Conservation (phyloP, 2,113 vertebrate species). For the Lophura nycthemera region DNA sequence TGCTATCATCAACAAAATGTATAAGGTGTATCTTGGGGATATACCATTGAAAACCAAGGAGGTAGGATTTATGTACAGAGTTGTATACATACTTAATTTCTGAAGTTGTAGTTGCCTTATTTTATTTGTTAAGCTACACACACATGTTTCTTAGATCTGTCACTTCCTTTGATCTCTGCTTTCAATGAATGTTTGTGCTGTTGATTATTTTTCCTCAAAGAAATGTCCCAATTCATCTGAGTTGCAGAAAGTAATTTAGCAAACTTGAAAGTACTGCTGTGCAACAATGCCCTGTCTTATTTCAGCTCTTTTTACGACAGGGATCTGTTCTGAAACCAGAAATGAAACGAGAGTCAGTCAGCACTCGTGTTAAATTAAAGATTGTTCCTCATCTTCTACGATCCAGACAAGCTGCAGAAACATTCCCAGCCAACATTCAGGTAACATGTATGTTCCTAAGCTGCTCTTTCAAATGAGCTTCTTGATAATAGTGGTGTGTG, state of each 20-base stretch:
- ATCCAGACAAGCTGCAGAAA: slow-evolving; percentile 94
- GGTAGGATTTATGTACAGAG: slow-evolving; percentile 76
- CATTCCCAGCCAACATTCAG: slow-evolving; percentile 97
- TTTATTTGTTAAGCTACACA: neutral
- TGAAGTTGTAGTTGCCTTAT: neutral
- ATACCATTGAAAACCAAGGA: slow-evolving; percentile 97
- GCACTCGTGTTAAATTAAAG: slow-evolving; percentile 97
- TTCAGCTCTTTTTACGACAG: slow-evolving; percentile 72
- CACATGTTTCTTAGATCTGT: neutral
- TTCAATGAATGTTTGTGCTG: neutral
- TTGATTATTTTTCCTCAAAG: neutral
- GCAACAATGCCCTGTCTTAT: neutral
- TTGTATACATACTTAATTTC: neutral
- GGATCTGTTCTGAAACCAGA: slow-evolving; percentile 91
- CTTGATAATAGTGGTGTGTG: neutral
- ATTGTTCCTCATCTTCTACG: slow-evolving; percentile 96
- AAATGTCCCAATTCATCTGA: neutral
- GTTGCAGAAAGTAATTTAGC: neutral
- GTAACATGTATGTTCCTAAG: slow-evolving; percentile 65
- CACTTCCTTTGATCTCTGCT: neutral
- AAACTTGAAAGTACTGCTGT: neutral
- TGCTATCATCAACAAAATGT: slow-evolving; percentile 95
- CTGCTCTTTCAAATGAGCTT: neutral
- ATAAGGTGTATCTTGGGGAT: slow-evolving; percentile 96
- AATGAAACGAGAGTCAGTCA: slow-evolving; percentile 95